These are phyloP conservation scores for Caenorhabditis panamensis DNA, from an alignment of 2,888 invertebrate species.

Conservation along the genomic window DNA sequence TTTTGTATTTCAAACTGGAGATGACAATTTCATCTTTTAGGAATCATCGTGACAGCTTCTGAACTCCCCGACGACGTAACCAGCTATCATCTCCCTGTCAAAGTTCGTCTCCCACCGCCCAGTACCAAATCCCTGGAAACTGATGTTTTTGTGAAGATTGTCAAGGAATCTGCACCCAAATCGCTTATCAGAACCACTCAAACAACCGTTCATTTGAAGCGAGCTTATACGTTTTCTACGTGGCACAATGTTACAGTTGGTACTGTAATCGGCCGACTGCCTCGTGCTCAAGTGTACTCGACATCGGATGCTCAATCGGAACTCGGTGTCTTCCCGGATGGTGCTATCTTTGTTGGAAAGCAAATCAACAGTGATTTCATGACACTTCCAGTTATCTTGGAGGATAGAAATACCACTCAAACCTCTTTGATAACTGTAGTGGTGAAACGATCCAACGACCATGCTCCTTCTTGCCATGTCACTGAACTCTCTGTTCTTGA, in stretches of 20 bases:
- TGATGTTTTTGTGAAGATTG: slow-evolving; percentile 36
- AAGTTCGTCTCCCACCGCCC: slow-evolving; percentile 41
- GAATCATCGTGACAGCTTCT: slow-evolving; percentile 46
- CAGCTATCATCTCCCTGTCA: slow-evolving; percentile 28
- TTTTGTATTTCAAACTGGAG: no score
- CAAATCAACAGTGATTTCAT: slow-evolving; percentile 18
- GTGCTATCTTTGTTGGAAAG: slow-evolving; percentile 43
- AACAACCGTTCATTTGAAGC: slow-evolving; percentile 26
- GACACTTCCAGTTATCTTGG: slow-evolving; percentile 31
- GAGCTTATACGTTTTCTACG: slow-evolving; percentile 47
- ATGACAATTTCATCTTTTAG: slow-evolving; percentile 13
- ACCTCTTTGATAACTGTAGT: slow-evolving; percentile 23
- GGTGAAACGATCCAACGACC: slow-evolving; percentile 15
- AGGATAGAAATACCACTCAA: slow-evolving; percentile 41
- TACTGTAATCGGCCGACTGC: slow-evolving; percentile 48
- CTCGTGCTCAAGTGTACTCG: slow-evolving; percentile 38
- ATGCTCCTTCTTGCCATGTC: slow-evolving; percentile 19
- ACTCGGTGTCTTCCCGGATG: slow-evolving; percentile 52
- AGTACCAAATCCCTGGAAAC: slow-evolving; percentile 30
- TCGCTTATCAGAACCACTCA: slow-evolving; percentile 16
- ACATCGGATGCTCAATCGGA: slow-evolving; percentile 18
- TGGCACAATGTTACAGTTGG: slow-evolving; percentile 47
- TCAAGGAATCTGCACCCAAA: slow-evolving; percentile 21
- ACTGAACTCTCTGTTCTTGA: slow-evolving; percentile 13
- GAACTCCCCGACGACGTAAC: slow-evolving; percentile 23